A percentile compares a stretch with the other conserved stretches of the same genome.
These are phyloP conservation scores for Nycticryphes semicollaris DNA, from an alignment of 2,113 vertebrate species.

Conservation along the genomic window DNA sequence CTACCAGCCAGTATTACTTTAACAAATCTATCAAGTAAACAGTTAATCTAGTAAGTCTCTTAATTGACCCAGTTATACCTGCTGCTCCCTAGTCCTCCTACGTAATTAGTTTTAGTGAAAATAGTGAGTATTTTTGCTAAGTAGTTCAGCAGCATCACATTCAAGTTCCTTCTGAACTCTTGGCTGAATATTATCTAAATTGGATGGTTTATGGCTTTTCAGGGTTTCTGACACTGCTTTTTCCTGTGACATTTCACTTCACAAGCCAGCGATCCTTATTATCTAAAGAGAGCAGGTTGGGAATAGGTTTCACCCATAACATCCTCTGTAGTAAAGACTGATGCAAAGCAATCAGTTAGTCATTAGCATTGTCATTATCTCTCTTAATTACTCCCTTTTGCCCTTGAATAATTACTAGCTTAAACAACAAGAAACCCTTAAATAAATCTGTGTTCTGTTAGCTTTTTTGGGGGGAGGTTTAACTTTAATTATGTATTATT, in stretches of 20 bases:
- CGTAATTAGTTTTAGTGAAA: background rate
- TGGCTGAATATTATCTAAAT: background rate
- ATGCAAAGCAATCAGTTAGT: background rate
- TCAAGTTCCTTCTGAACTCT: background rate
- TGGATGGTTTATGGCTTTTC: background rate
- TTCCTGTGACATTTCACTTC: background rate
- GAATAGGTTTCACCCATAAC: background rate
- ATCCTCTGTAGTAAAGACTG: background rate
- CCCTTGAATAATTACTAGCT: background rate
- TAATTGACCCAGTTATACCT: background rate
- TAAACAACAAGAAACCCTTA: background rate
- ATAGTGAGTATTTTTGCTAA: background rate
- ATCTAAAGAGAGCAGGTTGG: background rate
- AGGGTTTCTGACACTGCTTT: background rate
- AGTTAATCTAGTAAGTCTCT: background rate
- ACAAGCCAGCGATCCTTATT: background rate
- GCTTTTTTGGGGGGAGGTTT: background rate
- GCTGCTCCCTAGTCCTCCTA: background rate
- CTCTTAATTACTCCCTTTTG: slow-evolving; percentile 2
- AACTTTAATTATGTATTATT: background rate
- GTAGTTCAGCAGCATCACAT: background rate
- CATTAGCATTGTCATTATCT: background rate
- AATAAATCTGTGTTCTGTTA: background rate
- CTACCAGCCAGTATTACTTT: background rate
- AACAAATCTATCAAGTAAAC: background rate